Base-by-base conservation (phyloP, 2,888 invertebrate genomes). In the Erebia aethiops region DNA sequence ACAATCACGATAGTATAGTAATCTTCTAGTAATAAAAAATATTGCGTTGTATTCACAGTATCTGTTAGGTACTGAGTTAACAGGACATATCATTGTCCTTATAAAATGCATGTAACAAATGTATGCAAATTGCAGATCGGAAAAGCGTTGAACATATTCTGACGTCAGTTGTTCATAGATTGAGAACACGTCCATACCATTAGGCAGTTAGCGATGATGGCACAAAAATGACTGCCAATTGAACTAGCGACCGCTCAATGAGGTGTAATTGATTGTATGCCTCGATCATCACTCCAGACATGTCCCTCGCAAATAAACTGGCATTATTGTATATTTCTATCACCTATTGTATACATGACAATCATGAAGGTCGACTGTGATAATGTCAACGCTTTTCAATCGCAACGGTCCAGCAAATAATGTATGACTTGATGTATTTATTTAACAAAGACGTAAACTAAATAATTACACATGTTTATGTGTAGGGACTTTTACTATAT, bases 221-320 rank as follows among this genome's bases (percentile, higher is more conserved):
- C 81, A 85, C 84, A 82, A 84, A 85, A 88, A 84, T 83, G 82
- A 86, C 82, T 81, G 79, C 84, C 90, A 92, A 91, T 92, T 92
- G 91, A 85, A 86, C 85, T 82, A 82, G 78, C 83, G 83, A 83
- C 83, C 86, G 85, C 84, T 89, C 89, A 91, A 92, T 87, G 81
- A 90, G 87, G 79, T 82, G 88, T 90, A 92, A 92, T 92, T 91
- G 91, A 88, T 87, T 87, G 78, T 77, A 74, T 75, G 84, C 79
- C 80, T 78, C 78, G 84, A 87, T 87, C 84, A 81, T 82, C 80
- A 84, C 85, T 73, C 85, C 82, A 81, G 86, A 82, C 76, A 79
- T 72, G 72, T 70, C 46, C 60, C 69, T 70, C 69, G 72, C 70
- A 61, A 72, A 72, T 64, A 69, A 72, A 74, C 71, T 71, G 60